Base-by-base conservation (phyloP, 2,113 vertebrate genomes). In the Chamaea fasciata region DNA sequence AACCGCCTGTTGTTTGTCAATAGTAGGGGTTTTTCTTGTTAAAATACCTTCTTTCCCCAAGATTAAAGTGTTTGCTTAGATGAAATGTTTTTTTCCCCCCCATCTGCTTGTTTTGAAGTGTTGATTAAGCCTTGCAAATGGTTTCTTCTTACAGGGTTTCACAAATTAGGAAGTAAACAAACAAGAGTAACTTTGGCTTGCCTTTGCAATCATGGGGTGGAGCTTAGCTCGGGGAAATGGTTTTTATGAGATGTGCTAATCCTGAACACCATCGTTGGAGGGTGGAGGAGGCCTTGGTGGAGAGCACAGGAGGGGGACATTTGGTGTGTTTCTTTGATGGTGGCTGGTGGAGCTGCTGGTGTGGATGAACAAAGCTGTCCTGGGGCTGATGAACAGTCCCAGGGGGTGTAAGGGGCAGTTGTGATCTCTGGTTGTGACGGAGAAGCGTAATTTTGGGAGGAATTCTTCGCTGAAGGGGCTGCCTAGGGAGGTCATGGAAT, bases 81-180 rank as follows among this genome's bases (percentile, higher is more conserved):
- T 17, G 50, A 53, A 27, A 17, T 4, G 0, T 59, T 15, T 42
- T 17, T 42, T 30, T 53, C 5, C 7, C 14, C 14, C 37, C 55
- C 39, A 70, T 80, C 86, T 73, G 78, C 30, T 95, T 87, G 41
- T 71, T 95, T 86, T 84, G 65, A 31, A 41, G 41, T 0, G 4
- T 39, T 77, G 76, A 46, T 85, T 55, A 90, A 89, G 46, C 55
- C 49, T 87, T 78, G 52, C 60, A 82, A 76, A 65, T 12, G 18
- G 37, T 83, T 95, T 83, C 73, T 68, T 90, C 41, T 86, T 74
- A 11, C 42, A 62, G 46, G 55, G 21, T 64, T 68, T 91, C 42
- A 28, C 65, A 70, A 94, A 94, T 92, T 95, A 44, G 90, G 95
- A 96, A 96, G 83, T 90, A 92, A 96, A 90, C 71, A 87, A 80